Base-by-base conservation (phyloP, 1,140 invertebrate species). In the Caenorhabditis elegans region DNA sequence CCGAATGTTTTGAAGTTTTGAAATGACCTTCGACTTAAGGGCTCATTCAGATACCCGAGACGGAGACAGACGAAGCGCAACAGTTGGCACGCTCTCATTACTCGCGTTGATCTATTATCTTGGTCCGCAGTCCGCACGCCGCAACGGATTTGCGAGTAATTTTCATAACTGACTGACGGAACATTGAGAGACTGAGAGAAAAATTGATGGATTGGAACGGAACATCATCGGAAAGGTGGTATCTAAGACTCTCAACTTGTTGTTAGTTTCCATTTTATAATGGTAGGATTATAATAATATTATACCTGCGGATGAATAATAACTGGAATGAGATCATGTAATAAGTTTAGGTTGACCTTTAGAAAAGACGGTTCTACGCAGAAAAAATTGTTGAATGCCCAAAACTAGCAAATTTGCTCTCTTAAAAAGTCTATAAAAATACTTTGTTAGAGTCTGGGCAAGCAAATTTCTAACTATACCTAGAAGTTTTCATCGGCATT, bases 1-100 rank as follows among this genome's bases (percentile, higher is more conserved):
- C 22, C 22, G 31, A 36, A 24, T 39, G 60, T 70, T 70, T 36
- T 39, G 60, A 70, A 26, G 60, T 70, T 70, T 36, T 39, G 60
- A 70, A 26, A 36, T 70, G 60, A 70, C 60, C 60, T 70, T 70
- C 60, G 60, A 70, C 60, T 70, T 70, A 70, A 36, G 28, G 60
- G 60, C 60, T 70, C 60, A 8, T 19, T 11, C 8, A 13, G 13
- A 31, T 34, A 17, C 34, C n/a, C 17, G 34, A 70, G 34, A n/a
- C 60, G 60, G 60, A 39, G 60, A 70, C 60, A 70, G 31, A 70
- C 34, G 60, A 70, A 70, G 34, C 49, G 49, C 26, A 70, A 70
- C 60, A 70, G 60, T 70, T 70, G 60, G 60, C 60, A 34, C 51
- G 6, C 60, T 70, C 60, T 70, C 60, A 70, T 70, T 70, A 70